Evolutionary conservation across 2,113 vertebrate genomes (phyloP).

Genomic region (Ramphastos sulfuratus): DNA sequence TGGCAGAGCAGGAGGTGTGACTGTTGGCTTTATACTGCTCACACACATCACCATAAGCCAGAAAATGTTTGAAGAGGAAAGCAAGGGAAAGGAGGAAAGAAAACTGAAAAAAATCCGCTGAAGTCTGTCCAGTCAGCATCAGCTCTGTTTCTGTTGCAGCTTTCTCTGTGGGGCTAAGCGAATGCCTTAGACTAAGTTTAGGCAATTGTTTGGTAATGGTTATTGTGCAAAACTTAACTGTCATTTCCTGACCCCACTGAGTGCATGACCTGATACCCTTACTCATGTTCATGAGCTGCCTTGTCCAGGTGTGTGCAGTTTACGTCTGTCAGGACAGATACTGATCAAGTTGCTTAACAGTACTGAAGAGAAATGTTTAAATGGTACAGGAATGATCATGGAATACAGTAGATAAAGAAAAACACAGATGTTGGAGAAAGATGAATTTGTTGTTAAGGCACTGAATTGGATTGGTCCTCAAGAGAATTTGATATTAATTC

Average conservation of each 20-base stretch:
- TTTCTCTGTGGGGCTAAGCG: background rate
- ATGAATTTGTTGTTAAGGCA: background rate
- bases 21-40: background rate
- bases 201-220: background rate
- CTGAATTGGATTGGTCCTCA: background rate
- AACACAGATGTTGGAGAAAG: background rate
- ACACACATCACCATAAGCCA: background rate
- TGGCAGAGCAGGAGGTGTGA: background rate
- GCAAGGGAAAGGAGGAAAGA: background rate
- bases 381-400: background rate
- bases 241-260: background rate
- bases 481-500: constrained; percentile 36
- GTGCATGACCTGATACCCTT: background rate
- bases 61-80: background rate
- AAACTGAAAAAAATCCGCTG: background rate
- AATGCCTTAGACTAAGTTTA: background rate
- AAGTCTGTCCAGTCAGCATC: background rate
- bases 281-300: accelerated
- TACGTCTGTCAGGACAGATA: background rate
- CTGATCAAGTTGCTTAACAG: background rate
- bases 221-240: background rate
- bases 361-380: background rate
- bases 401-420: background rate
- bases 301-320: background rate
- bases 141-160: background rate